Base-by-base conservation (phyloP, 2,888 invertebrate genomes). In the Brenthis hecate region DNA sequence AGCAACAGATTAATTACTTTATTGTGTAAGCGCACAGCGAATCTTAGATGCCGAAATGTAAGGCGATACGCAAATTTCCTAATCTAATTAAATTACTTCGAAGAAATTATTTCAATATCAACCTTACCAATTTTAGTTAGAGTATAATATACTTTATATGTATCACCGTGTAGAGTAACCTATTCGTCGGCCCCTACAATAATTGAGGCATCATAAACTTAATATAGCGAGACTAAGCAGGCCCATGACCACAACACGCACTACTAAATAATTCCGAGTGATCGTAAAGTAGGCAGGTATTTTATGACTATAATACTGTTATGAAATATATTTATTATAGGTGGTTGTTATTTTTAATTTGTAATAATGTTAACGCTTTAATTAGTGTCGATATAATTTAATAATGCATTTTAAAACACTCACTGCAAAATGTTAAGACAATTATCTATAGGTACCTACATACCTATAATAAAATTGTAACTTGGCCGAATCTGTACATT, bases 151-250 rank as follows among this genome's bases (percentile, higher is more conserved):
- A 54, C 16, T 14, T 71, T 54, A 50, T 19, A 36, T 8, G 56
- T 57, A 43, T 68, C 11, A 19, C 19, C 32, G 13, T 51, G 64
- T 55, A 50, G 48, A 56, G 47, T 70, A 68, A 72, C 74, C 71
- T 72, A 73, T 70, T 67, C 74, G 74, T 72, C 72, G 65, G 63
- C 71, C 68, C 62, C 72, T 73, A 68, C 60, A 70, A 70, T 78
- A 74, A 78, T 75, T 76, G 73, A 71, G 69, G 72, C 62, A 71
- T 73, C 74, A 73, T 78, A 77, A 80, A 78, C 72, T 66, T 75
- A 76, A 77, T 73, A 72, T 75, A 73, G 73, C 73, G 77, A 69
- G 73, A 77, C 75, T 78, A 77, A 77, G 74, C 74, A 76, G 75
- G 73, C 69, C 71, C 68, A 65, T 74, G 69, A 75, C 76, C 75